These are phyloP conservation scores for Peribatodes rhomboidaria DNA, from an alignment of 2,888 invertebrate species.

Conservation along the genomic window DNA sequence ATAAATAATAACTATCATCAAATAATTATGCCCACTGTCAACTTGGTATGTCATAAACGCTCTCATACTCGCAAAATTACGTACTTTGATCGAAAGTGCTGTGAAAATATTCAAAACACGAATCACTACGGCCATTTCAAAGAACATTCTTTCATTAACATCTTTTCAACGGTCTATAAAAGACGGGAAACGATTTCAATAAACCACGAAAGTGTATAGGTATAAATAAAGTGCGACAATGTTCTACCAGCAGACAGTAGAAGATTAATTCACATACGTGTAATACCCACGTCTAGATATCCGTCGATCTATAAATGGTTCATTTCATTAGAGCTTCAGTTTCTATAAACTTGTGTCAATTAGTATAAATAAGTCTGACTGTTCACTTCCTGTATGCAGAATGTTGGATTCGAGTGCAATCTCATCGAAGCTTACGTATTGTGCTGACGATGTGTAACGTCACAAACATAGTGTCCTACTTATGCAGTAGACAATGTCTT, in stretches of 20 bases:
- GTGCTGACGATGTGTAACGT: slow-evolving; percentile 47
- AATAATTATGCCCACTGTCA: slow-evolving; percentile 22
- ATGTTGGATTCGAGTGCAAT: slow-evolving; percentile 60
- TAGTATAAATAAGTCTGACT: slow-evolving; percentile 61
- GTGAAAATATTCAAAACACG: slow-evolving; percentile 32
- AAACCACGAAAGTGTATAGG: slow-evolving; percentile 18
- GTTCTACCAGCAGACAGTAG: slow-evolving; percentile 6
- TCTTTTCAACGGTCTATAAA: slow-evolving; percentile 27
- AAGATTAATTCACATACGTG: neutral
- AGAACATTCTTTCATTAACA: slow-evolving; percentile 18
- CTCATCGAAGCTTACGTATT: slow-evolving; percentile 44
- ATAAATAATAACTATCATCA: neutral
- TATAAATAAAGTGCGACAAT: slow-evolving; percentile 18
- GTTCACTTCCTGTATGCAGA: slow-evolving; percentile 55
- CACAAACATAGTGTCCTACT: slow-evolving; percentile 32
- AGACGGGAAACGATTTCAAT: slow-evolving; percentile 23
- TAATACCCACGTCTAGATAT: slow-evolving; percentile 3
- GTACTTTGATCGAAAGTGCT: slow-evolving; percentile 26
- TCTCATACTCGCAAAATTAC: slow-evolving; percentile 24
- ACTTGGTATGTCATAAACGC: slow-evolving; percentile 31
- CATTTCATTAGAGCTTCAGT: slow-evolving; percentile 42
- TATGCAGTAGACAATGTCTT: neutral
- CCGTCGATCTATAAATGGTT: slow-evolving; percentile 46
- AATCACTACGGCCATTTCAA: slow-evolving; percentile 27
- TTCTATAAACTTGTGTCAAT: slow-evolving; percentile 53